Conservation (phyloP, 2,888 invertebrate genomes). For the Dicycla oo region DNA sequence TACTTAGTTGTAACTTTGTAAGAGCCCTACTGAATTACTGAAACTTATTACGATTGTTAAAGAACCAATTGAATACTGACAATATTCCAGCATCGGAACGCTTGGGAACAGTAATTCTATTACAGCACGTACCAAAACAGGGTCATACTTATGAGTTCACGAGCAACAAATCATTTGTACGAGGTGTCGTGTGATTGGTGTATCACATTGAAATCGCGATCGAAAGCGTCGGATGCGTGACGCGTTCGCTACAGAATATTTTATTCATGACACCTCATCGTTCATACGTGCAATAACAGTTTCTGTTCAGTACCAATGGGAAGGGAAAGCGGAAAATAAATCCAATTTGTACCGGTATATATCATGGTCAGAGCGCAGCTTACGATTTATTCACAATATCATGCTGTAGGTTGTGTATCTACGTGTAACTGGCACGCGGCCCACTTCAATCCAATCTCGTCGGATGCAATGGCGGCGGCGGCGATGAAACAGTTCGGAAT, state of each 20-base stretch:
- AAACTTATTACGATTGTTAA: neutral
- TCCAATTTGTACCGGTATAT: constrained; percentile 88
- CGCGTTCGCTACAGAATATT: constrained; percentile 81
- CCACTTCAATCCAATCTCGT: constrained; percentile 79
- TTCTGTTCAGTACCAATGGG: constrained; percentile 83
- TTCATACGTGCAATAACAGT: constrained; percentile 87
- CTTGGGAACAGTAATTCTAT: constrained; percentile 42
- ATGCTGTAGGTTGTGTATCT: constrained; percentile 54
- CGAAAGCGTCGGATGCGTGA: constrained; percentile 77
- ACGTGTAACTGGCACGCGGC: constrained; percentile 70
- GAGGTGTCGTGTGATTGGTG: constrained; percentile 70
- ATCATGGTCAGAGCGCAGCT: constrained; percentile 85
- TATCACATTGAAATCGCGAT: constrained; percentile 76
- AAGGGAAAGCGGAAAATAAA: constrained; percentile 86
- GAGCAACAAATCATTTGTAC: constrained; percentile 63
- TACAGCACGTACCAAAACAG: constrained; percentile 27
- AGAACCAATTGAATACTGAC: constrained; percentile 5
- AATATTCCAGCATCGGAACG: constrained; percentile 4
- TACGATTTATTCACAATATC: constrained; percentile 86
- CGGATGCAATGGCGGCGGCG: constrained; percentile 63
- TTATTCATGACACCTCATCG: constrained; percentile 87
- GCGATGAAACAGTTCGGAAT: constrained; percentile 68
- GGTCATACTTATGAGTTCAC: constrained; percentile 43
- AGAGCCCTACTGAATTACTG: neutral
- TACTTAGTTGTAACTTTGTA: neutral